phyloP scores from a whole-genome alignment of 2,797 vertebrate genomes.

The Gephyroberyx darwinii region DNA sequence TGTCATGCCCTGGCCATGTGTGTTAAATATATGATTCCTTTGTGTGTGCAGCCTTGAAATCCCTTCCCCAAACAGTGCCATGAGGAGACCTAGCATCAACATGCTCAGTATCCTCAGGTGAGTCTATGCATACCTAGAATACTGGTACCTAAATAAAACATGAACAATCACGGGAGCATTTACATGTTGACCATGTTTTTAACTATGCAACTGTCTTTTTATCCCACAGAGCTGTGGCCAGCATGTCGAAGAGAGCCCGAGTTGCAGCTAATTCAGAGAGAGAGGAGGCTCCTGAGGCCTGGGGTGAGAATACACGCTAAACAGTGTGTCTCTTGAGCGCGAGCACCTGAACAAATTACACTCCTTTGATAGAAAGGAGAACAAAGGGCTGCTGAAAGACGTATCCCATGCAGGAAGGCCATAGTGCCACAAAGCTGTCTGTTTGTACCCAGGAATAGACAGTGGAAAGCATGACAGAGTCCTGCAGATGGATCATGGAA shows the following conservation, averaged over 20 bases:
- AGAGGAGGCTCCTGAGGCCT: slow-evolving; percentile 2
- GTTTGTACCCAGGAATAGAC: slow-evolving; percentile 38
- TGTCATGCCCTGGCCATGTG: not conserved
- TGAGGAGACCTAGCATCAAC: slow-evolving; percentile 16
- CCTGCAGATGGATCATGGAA: slow-evolving; percentile 41
- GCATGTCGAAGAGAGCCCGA: slow-evolving; percentile 36
- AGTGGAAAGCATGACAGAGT: slow-evolving; percentile 28
- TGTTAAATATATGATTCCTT: slow-evolving; percentile 22
- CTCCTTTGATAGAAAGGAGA: slow-evolving; percentile 47
- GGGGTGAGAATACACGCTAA: not conserved
- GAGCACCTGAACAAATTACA: slow-evolving; percentile 75
- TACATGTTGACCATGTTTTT: not conserved
- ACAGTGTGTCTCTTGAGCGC: slow-evolving; percentile 15
- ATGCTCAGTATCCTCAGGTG: slow-evolving; percentile 60
- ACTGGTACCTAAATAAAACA: not conserved
- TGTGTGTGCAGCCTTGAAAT: slow-evolving; percentile 53
- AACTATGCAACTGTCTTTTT: slow-evolving; percentile 21
- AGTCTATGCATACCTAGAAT: not conserved
- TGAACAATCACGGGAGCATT: not conserved
- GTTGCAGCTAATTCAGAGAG: slow-evolving; percentile 17
- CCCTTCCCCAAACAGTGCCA: not conserved
- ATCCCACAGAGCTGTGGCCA: slow-evolving; percentile 56
- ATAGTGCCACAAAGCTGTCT: slow-evolving; percentile 33
- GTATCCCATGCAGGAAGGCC: slow-evolving; percentile 43
- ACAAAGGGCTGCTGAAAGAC: slow-evolving; percentile 53